Base-by-base conservation (phyloP, 2,113 vertebrate species). In the Balaeniceps rex region DNA sequence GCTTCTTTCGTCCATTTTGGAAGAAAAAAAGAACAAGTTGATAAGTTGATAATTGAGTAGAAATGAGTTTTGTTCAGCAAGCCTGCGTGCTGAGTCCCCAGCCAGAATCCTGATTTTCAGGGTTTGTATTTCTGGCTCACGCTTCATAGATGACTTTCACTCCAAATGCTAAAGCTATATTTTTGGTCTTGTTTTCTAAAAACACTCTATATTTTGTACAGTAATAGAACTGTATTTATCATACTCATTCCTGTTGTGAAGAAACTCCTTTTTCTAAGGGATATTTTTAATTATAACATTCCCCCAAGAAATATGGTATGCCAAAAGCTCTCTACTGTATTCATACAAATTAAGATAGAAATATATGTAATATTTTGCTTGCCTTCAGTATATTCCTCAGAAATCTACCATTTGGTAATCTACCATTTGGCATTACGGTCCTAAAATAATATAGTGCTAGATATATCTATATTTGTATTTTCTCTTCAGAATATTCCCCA, bases 171-270 rank as follows among this genome's bases (percentile, higher is more conserved):
- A 34, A 91, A 93, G n/a, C 22, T 83, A 8, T 84, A 10, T 60
- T 92, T 91, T 90, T 78, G 10, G 7, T 83, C 26, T 85, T 94
- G 42, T 93, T 92, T 88, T 75, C 61, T 92, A 52, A 88, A 95
- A 86, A 19, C 61, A n/a, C 8, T 83, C 29, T 83, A 3, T 86
- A 40, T 76, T 94, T 96, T 90, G 46, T 93, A 84, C 36, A 70
- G n/a, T 76, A 94, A 65, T 28, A 38, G 47, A 68, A 47, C 42
- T 87, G 7, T 79, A 34, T 95, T 91, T 92, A 69, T 88, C 72
- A 57, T 82, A 89, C 15, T 89, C 31, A 82, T 82, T 87, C 52
- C 25, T 91, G 28, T 84, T 93, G 46, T 5, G 14, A 92, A 86
- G 49, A 90, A 78, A 60, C 31, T 64, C 34, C 19, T 60, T 94